A percentile compares a stretch with the other conserved stretches of the same genome.
Evolutionary conservation across 2,113 vertebrate species (phyloP).

Genomic region (Amazona vittata): DNA sequence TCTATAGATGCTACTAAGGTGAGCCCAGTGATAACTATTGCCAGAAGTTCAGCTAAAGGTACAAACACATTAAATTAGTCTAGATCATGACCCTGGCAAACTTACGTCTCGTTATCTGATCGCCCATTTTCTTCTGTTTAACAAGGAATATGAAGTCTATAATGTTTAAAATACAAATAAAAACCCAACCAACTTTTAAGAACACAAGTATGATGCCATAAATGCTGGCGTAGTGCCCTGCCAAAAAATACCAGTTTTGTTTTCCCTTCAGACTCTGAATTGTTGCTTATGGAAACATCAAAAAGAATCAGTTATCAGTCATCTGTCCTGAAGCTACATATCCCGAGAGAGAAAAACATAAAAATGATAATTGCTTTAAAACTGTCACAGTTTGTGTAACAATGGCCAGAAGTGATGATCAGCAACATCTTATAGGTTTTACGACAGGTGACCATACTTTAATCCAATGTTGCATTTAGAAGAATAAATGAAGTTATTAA

Average conservation of each 20-base stretch:
- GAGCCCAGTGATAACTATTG: background rate
- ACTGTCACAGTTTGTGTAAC: background rate
- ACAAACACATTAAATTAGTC: background rate
- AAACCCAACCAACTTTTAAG: background rate
- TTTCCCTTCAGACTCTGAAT: background rate
- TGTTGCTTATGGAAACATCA: background rate
- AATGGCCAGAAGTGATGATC: background rate
- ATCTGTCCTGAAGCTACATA: background rate
- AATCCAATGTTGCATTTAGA: accelerated
- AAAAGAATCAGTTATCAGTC: background rate
- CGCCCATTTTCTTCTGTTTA: background rate
- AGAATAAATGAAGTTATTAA: background rate
- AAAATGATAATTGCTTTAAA: background rate
- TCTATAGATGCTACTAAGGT: background rate
- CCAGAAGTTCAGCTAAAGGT: background rate
- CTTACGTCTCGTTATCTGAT: background rate
- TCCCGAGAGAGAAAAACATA: background rate
- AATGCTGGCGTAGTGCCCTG: background rate
- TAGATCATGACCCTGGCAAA: accelerated
- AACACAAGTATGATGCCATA: background rate
- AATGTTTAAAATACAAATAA: background rate
- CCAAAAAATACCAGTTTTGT: background rate
- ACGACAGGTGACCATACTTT: background rate
- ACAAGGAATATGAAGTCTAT: background rate
- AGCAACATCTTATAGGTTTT: background rate